Evolutionary conservation across 1,140 invertebrate species (phyloP), one percentile per base, ranked within the genome.

Genomic region (Plutomurus gul): DNA sequence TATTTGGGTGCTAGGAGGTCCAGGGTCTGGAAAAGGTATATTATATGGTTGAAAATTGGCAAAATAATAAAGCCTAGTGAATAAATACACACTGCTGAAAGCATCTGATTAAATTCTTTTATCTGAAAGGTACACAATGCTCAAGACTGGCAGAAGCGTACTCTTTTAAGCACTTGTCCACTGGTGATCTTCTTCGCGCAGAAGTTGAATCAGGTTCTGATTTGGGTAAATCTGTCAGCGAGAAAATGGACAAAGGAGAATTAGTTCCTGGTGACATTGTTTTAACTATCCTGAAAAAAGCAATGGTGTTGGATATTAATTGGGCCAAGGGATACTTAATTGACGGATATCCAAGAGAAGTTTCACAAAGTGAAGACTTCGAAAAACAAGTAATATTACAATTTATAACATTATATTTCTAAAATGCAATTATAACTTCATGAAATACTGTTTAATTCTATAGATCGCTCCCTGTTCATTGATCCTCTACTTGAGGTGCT

Each of bases 331-430:
- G 97, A 18, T 97, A 95, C 86, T 91, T 99, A 8, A 96, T 99
- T 84, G 97, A 99, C 86, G 97, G 97, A 5, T 99, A 98, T 88
- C 97, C 96, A 0, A 89, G 96, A 33, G 95, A 98, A 86, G 91
- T 95, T 80, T 91, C 92, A 40, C 96, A 98, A 88, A 96, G 95
- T 20, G 87, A 93, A 76, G 90, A 93, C 49, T 98, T 98, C 86
- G 96, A 98, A 76, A 20, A 25, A n/a, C 30, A 46, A 43, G 81
- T 80, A 78, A 46, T 3, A 49, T 3, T 22, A 75, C n/a, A 49
- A 33, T 20, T 33, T 18, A 13, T 30, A 18, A 27, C 16, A 11
- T 10, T 20, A 20, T 16, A 4, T 60, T 60, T 13, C 30, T 11
- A 33, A 25, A 27, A 30, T 5, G 27, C 27, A 25, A 5, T 27